A percentile compares a stretch with the other conserved stretches of the same genome.
Conservation (phyloP, 2,113 vertebrate species). For the Larimichthys polyactis region DNA sequence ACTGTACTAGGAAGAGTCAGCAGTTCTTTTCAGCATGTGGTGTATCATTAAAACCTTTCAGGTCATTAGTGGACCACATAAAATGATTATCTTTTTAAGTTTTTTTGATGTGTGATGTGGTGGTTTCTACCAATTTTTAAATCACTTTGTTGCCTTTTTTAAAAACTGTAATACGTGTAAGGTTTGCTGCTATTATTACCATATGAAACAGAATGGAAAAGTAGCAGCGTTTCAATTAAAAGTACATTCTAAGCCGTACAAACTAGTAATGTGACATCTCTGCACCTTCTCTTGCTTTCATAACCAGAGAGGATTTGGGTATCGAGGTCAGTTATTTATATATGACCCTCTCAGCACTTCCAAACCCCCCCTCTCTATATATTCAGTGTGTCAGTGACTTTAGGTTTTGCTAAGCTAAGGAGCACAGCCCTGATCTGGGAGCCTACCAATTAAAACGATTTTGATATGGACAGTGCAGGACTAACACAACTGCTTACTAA, state of each 20-base stretch:
- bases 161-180: not conserved
- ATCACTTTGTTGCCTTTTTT: not conserved
- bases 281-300: not conserved
- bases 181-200: not conserved
- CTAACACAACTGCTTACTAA: constrained; percentile 66
- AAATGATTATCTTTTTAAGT: too few species aligned
- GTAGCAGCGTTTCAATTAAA: not conserved
- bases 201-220: not conserved
- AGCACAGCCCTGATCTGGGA: constrained; percentile 39
- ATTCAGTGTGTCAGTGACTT: constrained; percentile 45
- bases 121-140: not conserved
- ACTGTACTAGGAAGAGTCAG: not conserved
- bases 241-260: not conserved
- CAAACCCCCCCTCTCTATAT: not conserved
- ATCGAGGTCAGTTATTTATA: constrained; percentile 78
- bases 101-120: not conserved
- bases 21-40: not conserved
- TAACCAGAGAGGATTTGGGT: constrained; percentile 51
- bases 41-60: too few species aligned
- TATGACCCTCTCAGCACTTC: constrained; percentile 12
- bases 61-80: too few species aligned
- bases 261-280: not conserved
- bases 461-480: constrained; percentile 43
- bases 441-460: constrained; percentile 65
- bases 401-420: constrained; percentile 39